Evolutionary conservation across 2,797 vertebrate species (phyloP), one percentile per base, ranked within the genome.

Genomic region (Champsocephalus gunnari): DNA sequence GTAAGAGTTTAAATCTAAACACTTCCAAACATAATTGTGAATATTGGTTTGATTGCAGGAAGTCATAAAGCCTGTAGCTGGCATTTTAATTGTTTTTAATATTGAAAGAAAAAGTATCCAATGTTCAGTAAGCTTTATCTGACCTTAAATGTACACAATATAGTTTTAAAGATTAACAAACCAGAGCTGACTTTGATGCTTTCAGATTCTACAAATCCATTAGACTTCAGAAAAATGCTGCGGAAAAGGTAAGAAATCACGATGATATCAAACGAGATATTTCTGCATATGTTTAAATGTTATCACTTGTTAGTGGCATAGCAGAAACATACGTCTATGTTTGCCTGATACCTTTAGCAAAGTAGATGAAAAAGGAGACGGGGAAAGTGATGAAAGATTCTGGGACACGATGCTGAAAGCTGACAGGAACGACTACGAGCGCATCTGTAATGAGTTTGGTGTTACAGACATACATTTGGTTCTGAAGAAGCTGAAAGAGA

Each of bases 351-450:
- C 54, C 12, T 69, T 51, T 19, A 93, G 90, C 66, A 89, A 90
- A 80, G 28, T 32, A 6, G 71, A 84, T 4, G 77, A 83, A 56
- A 84, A 16, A 65, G 68, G 67, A 60, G 83, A 78, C 11, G 86
- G 73, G 57, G 88, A 83, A 61, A 70, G 28, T 2, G 82, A 93
- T 28, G 94, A 89, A 28, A 87, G 84, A 64, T 94, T 97, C 84
- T 96, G 95, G 96, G 94, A 97, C 11, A 66, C 95, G 9, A 84
- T 97, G 86, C 71, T 96, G 80, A 94, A 93, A 0, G 94, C 96
- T 16, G 96, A 98, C 73, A 94, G 60, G 69, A 96, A 83, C 66
- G 96, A 98, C 85, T 97, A 97, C 0, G 96, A 96, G 84, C 91
- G 87, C 58, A 96, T 97, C 78, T 98, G 96, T 71, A 2, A 92